These are phyloP conservation scores for Caenorhabditis afra DNA, from an alignment of 2,888 invertebrate species.

Conservation along the genomic window DNA sequence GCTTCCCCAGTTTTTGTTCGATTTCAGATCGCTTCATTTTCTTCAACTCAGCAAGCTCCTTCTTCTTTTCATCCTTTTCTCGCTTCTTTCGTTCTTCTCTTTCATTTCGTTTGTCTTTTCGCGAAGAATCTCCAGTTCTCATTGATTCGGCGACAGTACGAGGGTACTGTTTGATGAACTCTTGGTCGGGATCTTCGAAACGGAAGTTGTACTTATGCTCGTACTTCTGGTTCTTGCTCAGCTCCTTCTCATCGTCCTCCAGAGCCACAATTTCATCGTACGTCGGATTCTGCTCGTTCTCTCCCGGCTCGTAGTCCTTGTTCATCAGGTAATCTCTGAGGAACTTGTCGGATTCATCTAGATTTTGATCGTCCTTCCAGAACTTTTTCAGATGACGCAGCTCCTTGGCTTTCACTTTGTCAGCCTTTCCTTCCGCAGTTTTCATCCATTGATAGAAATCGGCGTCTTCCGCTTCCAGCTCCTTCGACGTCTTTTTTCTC, in stretches of 20 bases:
- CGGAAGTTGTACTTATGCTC: constrained; percentile 96
- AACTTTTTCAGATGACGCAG: constrained; percentile 60
- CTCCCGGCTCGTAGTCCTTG: constrained; percentile 84
- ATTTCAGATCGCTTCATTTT: constrained; percentile 89
- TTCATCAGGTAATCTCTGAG: constrained; percentile 93
- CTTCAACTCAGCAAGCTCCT: constrained; percentile 89
- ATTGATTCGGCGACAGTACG: constrained; percentile 90
- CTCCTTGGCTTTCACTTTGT: constrained; percentile 50
- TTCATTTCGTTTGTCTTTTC: constrained; percentile 86
- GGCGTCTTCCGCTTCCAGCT: constrained; percentile 82
- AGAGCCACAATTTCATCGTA: constrained; percentile 86
- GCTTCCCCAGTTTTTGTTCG: constrained; percentile 89
- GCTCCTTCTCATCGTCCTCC: constrained; percentile 88
- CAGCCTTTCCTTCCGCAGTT: constrained; percentile 82
- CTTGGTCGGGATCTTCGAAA: constrained; percentile 95
- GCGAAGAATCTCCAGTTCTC: constrained; percentile 83
- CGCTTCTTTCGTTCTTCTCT: constrained; percentile 79
- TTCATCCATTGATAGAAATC: constrained; percentile 89
- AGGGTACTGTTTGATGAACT: constrained; percentile 92
- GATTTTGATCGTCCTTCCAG: constrained; percentile 84
- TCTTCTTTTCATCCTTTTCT: constrained; percentile 88
- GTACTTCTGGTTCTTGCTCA: constrained; percentile 90
- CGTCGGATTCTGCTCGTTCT: constrained; percentile 79
- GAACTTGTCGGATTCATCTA: constrained; percentile 91
- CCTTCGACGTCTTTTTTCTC: constrained; percentile 79